Evolutionary conservation across 2,888 invertebrate species (phyloP), one percentile per base, ranked within the genome.

Genomic region (Dolomedes plantarius): DNA sequence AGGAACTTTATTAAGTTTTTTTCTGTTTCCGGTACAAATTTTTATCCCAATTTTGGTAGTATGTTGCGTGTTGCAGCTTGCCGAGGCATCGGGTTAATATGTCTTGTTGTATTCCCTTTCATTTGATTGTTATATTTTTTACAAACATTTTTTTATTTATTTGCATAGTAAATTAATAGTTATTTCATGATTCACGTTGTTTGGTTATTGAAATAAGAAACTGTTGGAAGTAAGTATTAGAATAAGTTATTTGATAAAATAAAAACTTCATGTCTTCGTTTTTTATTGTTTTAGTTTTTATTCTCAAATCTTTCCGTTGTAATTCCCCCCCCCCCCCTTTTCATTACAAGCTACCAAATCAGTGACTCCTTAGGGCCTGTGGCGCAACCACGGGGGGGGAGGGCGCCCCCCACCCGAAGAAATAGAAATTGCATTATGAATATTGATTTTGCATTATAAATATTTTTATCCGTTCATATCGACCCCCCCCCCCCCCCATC

Each of bases 221-320:
- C 71, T 69, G 69, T 69, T 69, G 69, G 41, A 69, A 69, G 23
- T 65, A 77, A 83, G 32, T 85, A 50, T 77, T 85, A 85, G 83
- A 65, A 73, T 85, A 73, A 85, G 83, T 85, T 85, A 85, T 85
- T 85, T 85, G 73, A 77, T 85, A 85, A 81, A 79, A 83, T 69
- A 77, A 83, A 83, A 77, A 64, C 39, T 83, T 67, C 72, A 71
- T 67, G 65, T 72, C 65, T 83, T 65, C 50, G 32, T 39, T 69
- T 67, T n/a, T 32, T 74, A 65, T 67, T 23, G 31, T 29, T 65
- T 29, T 65, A 29, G n/a, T n/a, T n/a, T n/a, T n/a, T n/a, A n/a
- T n/a, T n/a, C n/a, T n/a, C n/a, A n/a, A n/a, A n/a, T n/a, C n/a
- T n/a, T n/a, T n/a, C n/a, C n/a, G n/a, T n/a, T n/a, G n/a, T n/a